Conservation (phyloP, 2,797 vertebrate genomes). For the Urocyon cinereoargenteus region DNA sequence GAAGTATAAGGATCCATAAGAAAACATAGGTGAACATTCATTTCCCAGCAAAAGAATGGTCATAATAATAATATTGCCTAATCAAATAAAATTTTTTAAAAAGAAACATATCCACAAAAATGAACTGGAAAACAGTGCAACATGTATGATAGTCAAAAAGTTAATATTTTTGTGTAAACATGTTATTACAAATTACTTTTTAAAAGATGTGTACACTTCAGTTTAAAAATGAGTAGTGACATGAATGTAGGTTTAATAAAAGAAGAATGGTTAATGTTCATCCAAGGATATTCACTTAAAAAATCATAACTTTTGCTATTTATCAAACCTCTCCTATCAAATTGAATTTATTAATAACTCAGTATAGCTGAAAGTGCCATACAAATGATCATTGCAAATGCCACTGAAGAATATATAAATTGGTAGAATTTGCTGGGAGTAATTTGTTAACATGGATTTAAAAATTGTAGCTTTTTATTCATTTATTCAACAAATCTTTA, state of each 20-base stretch:
- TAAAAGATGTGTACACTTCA: neutral
- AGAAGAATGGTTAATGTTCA: neutral
- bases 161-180: neutral
- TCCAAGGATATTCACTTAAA: neutral
- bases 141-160: neutral
- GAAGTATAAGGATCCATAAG: neutral
- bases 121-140: neutral
- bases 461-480: neutral
- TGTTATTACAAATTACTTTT: neutral
- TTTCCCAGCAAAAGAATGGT: neutral
- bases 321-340: neutral
- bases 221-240: neutral
- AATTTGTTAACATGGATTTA: neutral
- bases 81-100: neutral
- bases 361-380: neutral
- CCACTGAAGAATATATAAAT: neutral
- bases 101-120: neutral
- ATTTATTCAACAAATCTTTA: constrained; percentile 5
- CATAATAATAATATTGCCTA: neutral
- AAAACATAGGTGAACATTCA: neutral
- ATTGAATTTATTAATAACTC: neutral
- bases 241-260: neutral
- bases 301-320: neutral
- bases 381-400: neutral
- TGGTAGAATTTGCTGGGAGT: neutral